A percentile compares a stretch with the other conserved stretches of the same genome.
phyloP scores from a whole-genome alignment of 2,113 vertebrate species.

The Fregata magnificens region DNA sequence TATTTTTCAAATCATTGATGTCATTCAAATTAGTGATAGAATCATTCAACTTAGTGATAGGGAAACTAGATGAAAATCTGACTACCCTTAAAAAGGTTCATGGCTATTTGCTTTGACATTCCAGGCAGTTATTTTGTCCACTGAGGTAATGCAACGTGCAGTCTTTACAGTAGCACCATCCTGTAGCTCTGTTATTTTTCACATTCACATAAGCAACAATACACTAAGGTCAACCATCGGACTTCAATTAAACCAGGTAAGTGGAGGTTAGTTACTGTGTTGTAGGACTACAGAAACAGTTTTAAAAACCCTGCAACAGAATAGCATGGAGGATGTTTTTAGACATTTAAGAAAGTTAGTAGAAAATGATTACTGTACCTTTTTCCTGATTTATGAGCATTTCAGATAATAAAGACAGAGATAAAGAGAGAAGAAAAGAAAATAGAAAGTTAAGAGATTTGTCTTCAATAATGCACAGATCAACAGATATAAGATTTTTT shows the following conservation, averaged over 20 bases:
- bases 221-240: background rate
- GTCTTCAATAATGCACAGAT: conserved; percentile 10
- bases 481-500: conserved; percentile 18
- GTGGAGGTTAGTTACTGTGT: background rate
- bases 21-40: background rate
- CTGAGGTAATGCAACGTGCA: background rate
- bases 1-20: conserved; percentile 9
- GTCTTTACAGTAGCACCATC: background rate
- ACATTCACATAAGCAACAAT: background rate
- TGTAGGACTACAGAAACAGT: background rate
- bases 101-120: conserved; percentile 6
- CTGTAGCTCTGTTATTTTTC: background rate
- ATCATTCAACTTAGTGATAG: background rate
- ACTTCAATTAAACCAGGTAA: background rate
- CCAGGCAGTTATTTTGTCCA: background rate
- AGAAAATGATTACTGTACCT: conserved; percentile 71
- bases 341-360: conserved; percentile 37
- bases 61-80: conserved; percentile 25
- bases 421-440: conserved; percentile 59
- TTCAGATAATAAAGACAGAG: conserved; percentile 60
- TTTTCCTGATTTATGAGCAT: conserved; percentile 69
- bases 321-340: background rate
- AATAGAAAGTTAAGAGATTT: conserved; percentile 56
- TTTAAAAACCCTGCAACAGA: background rate
- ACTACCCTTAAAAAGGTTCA: background rate